Percentiles rank a stretch among this genome's conserved stretches.
Conservation (phyloP, 2,113 vertebrate species). For the Pseudolaguvia tuberculata region DNA sequence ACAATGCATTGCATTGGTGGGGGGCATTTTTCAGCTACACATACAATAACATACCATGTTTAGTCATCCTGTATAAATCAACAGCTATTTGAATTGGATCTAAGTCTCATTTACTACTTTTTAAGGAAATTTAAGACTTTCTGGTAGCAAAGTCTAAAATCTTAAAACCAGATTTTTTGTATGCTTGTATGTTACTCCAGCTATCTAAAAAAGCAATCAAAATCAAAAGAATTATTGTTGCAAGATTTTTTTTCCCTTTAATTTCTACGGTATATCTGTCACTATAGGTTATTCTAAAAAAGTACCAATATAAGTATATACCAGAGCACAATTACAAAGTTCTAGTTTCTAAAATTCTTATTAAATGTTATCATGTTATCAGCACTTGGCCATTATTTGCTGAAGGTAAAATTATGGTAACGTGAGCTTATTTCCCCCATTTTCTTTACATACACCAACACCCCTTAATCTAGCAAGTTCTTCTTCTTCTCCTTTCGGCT, state of each 20-base stretch:
- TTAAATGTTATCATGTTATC: not conserved
- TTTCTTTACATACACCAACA: no score
- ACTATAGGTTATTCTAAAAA: no score
- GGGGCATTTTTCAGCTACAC: not conserved
- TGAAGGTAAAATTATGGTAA: not conserved
- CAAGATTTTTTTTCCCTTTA: conserved; percentile 1
- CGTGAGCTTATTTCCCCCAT: not conserved
- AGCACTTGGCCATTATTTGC: no score
- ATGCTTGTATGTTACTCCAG: conserved; percentile 42
- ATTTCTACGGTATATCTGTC: not conserved
- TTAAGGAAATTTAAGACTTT: conserved; percentile 47
- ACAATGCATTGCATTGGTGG: not conserved
- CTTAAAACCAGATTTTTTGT: conserved; percentile 50
- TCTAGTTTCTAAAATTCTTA: conserved; percentile 22
- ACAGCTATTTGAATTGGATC: conserved; percentile 18
- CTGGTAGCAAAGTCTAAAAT: conserved; percentile 48
- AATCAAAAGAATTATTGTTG: conserved; percentile 7
- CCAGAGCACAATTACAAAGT: conserved; percentile 35
- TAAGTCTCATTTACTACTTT: conserved; percentile 53
- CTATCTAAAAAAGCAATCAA: conserved; percentile 37
- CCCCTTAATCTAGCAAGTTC: no score
- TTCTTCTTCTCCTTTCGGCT: no score
- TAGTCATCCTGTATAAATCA: not conserved
- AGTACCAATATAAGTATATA: no score
- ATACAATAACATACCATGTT: not conserved